A percentile compares a stretch with the other conserved stretches of the same genome.
phyloP scores from a whole-genome alignment of 2,113 vertebrate species.

The Sakesphorus luctuosus region DNA sequence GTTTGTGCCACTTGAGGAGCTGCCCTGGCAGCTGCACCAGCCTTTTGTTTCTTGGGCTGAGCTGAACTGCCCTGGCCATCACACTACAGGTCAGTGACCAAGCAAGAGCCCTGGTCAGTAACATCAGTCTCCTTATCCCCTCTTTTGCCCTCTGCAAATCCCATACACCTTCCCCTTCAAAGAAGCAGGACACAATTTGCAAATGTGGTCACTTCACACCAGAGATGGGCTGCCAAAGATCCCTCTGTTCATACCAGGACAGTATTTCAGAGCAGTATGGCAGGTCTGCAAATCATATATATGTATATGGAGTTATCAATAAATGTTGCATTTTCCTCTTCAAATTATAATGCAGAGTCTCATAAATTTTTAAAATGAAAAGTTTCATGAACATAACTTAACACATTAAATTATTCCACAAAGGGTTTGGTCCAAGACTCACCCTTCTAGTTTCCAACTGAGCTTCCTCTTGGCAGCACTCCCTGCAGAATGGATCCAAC shows the following conservation, averaged over 20 bases:
- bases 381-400: background rate
- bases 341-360: background rate
- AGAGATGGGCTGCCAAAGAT: background rate
- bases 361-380: background rate
- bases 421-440: background rate
- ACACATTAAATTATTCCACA: background rate
- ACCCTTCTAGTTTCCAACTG: conserved; percentile 93
- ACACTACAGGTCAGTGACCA: accelerated
- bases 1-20: background rate
- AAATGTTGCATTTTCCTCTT: background rate
- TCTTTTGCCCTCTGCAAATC: background rate
- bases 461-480: conserved; percentile 96
- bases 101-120: background rate
- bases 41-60: background rate
- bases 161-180: background rate
- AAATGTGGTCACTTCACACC: background rate
- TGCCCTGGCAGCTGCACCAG: background rate
- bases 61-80: background rate
- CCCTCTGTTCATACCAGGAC: background rate
- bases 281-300: background rate
- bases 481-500: conserved; percentile 86
- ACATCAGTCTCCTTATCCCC: background rate
- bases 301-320: background rate
- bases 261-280: background rate
- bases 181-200: background rate